phyloP scores from a whole-genome alignment of 2,888 invertebrate genomes.

The Leptarthrus brevirostris region DNA sequence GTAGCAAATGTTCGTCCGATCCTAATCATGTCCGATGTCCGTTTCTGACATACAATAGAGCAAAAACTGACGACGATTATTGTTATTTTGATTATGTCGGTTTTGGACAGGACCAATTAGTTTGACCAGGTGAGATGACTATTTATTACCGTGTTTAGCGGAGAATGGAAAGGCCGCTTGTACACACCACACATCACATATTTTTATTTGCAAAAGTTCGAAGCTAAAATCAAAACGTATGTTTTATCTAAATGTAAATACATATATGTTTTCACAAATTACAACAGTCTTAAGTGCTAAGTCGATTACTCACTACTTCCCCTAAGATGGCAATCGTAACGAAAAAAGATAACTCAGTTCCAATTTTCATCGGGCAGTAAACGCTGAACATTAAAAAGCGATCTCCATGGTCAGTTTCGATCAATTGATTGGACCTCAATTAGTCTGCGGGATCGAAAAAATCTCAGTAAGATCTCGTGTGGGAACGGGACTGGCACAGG shows the following conservation, averaged over 20 bases:
- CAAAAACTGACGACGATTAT: not conserved
- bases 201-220: too few species aligned
- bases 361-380: constrained; percentile 40
- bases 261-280: constrained; percentile 20
- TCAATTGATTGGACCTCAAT: constrained; percentile 47
- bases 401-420: constrained; percentile 32
- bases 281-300: constrained; percentile 27
- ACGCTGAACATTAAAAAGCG: constrained; percentile 42
- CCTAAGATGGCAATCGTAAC: constrained; percentile 9
- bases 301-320: not conserved
- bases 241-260: too few species aligned
- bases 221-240: too few species aligned
- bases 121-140: too few species aligned
- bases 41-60: not conserved
- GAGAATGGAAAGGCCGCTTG: too few species aligned
- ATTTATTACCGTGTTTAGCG: too few species aligned
- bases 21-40: constrained; percentile 25
- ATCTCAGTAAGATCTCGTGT: constrained; percentile 29
- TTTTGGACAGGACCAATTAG: too few species aligned
- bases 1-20: constrained; percentile 34
- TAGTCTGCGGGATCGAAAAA: constrained; percentile 47
- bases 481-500: constrained; percentile 23
- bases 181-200: too few species aligned
- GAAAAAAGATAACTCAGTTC: constrained; percentile 16
- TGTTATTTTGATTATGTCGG: too few species aligned